Conservation (phyloP, 2,797 vertebrate species). For the Malacoctenus gilli region DNA sequence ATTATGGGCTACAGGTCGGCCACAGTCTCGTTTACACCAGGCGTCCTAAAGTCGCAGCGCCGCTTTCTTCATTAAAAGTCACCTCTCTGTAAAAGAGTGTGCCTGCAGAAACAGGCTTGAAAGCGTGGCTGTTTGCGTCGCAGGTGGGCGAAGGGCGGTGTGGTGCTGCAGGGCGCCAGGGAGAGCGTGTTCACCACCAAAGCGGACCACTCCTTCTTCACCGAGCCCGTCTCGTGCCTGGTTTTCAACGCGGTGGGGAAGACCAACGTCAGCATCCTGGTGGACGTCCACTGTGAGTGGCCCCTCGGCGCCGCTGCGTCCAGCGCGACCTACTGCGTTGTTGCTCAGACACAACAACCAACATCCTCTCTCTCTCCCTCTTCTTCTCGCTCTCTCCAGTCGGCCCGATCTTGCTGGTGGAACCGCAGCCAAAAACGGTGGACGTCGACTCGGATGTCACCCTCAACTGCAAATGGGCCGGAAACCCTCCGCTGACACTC, state of each 20-base stretch:
- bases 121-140: neutral
- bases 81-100: too few species aligned
- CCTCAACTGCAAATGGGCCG: slow-evolving; percentile 93
- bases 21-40: neutral
- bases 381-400: slow-evolving; percentile 77
- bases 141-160: slow-evolving; percentile 95
- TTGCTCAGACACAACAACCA: slow-evolving; percentile 37
- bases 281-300: slow-evolving; percentile 95
- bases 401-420: slow-evolving; percentile 90
- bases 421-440: slow-evolving; percentile 91
- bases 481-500: slow-evolving; percentile 94
- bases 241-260: slow-evolving; percentile 94
- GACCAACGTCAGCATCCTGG: slow-evolving; percentile 96
- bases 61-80: neutral
- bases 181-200: slow-evolving; percentile 92
- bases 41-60: neutral
- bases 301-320: slow-evolving; percentile 2
- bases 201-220: slow-evolving; percentile 96
- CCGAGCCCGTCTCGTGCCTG: slow-evolving; percentile 94
- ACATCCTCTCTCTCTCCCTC: neutral
- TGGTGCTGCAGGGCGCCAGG: slow-evolving; percentile 89
- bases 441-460: slow-evolving; percentile 92
- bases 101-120: too few species aligned
- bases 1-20: slow-evolving; percentile 93
- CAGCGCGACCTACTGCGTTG: slow-evolving; percentile 10